Base-by-base conservation (phyloP, 2,888 invertebrate species). In the Aspidiotus destructor region DNA sequence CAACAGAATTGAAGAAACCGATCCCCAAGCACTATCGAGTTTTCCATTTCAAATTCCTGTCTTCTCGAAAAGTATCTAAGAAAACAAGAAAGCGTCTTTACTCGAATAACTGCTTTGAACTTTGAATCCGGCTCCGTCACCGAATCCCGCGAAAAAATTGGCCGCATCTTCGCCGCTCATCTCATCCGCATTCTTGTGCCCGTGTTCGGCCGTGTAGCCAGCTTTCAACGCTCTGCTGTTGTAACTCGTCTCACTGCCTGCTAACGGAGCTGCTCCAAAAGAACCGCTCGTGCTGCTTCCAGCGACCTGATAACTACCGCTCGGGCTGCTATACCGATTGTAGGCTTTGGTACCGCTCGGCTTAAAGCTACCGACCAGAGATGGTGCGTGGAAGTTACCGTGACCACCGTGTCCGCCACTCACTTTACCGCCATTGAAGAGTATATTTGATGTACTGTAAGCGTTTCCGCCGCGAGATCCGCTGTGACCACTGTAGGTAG, bases 101-200 rank as follows among this genome's bases (percentile, higher is more conserved):
- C 69, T 62, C 42, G 69, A 62, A 57, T 69, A 69, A 55, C 69
- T 69, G 62, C 69, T 69, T 55, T 69, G 69, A 15, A 69, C 69
- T 62, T 69, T 69, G 62, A 69, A 62, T 13, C 62, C 69, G 40
- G 62, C 62, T 40, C 69, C 69, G 41, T 69, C 69, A 15, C 55
- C 8, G 41, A 69, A 69, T 9, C 61, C 68, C 11, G 8, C 41
- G 15, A 54, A 68, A 41, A 62, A 41, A 57, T 69, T 62, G n/a
- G 61, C 11, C 28, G 28, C 28, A 13, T 69, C 69, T 44, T 57
- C 69, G 28, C 62, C 60, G 48, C 62, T 69, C 10, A n/a, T 44
- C n/a, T 61, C 61, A 17, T 61, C 60, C 17, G 15, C 28, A 11
- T 40, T 41, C 28, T 28, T 28, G 5, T 28, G 28, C 28, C 28